Percentiles rank a stretch among this genome's conserved stretches.
Conservation (phyloP, 1,140 invertebrate species). For the Metaphire vulgaris region DNA sequence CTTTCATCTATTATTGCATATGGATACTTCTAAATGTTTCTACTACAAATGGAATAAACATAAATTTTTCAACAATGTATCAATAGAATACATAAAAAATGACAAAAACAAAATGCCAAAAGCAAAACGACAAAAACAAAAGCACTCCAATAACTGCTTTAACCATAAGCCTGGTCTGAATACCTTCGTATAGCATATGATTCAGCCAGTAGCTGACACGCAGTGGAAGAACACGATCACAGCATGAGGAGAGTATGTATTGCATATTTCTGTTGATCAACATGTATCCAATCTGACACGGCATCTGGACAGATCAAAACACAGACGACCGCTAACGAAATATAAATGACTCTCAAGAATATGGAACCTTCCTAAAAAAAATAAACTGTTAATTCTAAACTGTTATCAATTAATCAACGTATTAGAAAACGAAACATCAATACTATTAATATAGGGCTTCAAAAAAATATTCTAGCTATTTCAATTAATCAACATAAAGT, state of each 20-base stretch:
- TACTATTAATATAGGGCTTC: too few species aligned
- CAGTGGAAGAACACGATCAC: constrained; percentile 7
- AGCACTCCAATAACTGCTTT: neutral
- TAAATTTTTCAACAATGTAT: neutral
- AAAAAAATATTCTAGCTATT: too few species aligned
- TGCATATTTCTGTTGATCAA: constrained; percentile 18
- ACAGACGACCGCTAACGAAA: neutral
- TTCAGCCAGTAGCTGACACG: constrained; percentile 22
- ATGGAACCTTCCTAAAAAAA: too few species aligned
- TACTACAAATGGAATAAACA: neutral
- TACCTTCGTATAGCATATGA: constrained; percentile 17
- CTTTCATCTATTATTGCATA: too few species aligned
- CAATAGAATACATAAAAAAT: neutral
- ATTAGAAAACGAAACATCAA: too few species aligned
- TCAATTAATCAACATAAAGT: too few species aligned
- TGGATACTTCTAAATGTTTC: neutral
- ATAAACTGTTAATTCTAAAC: too few species aligned
- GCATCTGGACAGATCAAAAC: constrained; percentile 11
- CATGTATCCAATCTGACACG: constrained; percentile 20
- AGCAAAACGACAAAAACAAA: neutral
- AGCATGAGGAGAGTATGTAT: constrained; percentile 6
- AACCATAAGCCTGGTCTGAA: neutral
- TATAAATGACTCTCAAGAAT: too few species aligned
- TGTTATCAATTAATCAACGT: too few species aligned
- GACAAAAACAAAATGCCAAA: neutral